Conservation (phyloP, 2,888 invertebrate species). For the Diadegma fenestrale region DNA sequence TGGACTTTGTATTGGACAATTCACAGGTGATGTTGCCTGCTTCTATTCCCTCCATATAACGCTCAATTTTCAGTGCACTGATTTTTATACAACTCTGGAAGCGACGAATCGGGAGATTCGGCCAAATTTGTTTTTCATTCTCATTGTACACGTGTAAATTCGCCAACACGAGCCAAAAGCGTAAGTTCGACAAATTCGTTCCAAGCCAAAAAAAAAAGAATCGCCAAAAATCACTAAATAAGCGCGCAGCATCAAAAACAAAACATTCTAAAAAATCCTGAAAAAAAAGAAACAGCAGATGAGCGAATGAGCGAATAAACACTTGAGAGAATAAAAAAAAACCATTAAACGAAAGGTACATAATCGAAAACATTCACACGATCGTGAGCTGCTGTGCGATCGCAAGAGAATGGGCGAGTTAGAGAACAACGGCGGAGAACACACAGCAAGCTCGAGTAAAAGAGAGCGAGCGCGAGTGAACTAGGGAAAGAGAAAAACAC, state of each 20-base stretch:
- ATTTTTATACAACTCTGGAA: conserved; percentile 31
- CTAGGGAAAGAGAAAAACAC: conserved; percentile 17
- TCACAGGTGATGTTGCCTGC: conserved; percentile 54
- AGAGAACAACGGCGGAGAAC: conserved; percentile 26
- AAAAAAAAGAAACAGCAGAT: background rate
- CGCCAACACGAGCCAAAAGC: background rate
- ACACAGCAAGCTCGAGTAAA: background rate
- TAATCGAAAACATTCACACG: conserved; percentile 22
- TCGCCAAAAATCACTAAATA: background rate
- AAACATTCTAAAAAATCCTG: background rate
- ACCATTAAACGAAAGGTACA: conserved; percentile 7
- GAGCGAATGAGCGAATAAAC: conserved; percentile 17
- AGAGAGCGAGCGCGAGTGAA: conserved; percentile 11
- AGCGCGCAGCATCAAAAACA: background rate
- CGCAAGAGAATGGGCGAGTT: conserved; percentile 56
- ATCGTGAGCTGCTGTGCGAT: conserved; percentile 40
- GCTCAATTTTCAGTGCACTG: conserved; percentile 36
- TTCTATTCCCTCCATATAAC: conserved; percentile 30
- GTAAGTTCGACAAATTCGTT: background rate
- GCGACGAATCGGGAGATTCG: conserved; percentile 12
- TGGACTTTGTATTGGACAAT: conserved; percentile 12
- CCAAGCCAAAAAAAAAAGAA: background rate
- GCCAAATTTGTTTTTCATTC: background rate
- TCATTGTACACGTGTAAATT: background rate
- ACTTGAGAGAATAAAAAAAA: background rate